phyloP scores from a whole-genome alignment of 2,113 vertebrate species.

The Takifugu bimaculatus region DNA sequence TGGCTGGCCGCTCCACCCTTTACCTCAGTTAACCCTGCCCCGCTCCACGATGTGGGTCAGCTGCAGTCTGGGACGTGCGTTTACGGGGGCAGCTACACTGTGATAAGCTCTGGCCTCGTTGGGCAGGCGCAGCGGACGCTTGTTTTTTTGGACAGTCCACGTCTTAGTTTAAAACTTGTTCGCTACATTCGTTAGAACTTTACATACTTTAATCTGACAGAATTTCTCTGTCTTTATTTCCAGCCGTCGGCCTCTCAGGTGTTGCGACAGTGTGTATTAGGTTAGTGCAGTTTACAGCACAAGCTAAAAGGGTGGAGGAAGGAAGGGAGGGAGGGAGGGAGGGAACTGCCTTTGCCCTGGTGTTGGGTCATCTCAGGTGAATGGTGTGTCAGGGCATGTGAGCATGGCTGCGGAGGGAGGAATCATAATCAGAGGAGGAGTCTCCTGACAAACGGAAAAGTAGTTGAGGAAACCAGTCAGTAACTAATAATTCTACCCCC shows the following conservation, averaged over 20 bases:
- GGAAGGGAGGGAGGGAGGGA: conserved; percentile 28
- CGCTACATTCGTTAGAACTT: neutral
- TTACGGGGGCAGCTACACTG: conserved; percentile 15
- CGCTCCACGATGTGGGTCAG: conserved; percentile 54
- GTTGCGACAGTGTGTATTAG: conserved; percentile 57
- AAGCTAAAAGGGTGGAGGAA: conserved; percentile 31
- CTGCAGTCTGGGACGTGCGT: conserved; percentile 25
- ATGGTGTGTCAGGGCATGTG: conserved; percentile 50
- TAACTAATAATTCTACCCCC: neutral
- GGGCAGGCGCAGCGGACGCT: neutral
- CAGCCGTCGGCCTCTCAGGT: conserved; percentile 47
- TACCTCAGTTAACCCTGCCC: conserved; percentile 56
- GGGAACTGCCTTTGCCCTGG: conserved; percentile 42
- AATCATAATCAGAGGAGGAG: conserved; percentile 42
- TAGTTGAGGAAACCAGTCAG: conserved; percentile 6
- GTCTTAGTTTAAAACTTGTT: neutral
- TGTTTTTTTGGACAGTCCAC: neutral
- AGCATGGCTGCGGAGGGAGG: conserved; percentile 39
- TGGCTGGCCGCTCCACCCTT: conserved; percentile 56
- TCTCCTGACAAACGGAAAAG: conserved; percentile 27
- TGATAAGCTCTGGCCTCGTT: conserved; percentile 11
- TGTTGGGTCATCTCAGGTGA: conserved; percentile 67
- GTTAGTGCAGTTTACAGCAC: conserved; percentile 53
- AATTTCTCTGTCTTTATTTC: neutral
- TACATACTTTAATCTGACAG: neutral